Evolutionary conservation across 2,888 invertebrate species (phyloP).

Genomic region (Prosapia bicincta): DNA sequence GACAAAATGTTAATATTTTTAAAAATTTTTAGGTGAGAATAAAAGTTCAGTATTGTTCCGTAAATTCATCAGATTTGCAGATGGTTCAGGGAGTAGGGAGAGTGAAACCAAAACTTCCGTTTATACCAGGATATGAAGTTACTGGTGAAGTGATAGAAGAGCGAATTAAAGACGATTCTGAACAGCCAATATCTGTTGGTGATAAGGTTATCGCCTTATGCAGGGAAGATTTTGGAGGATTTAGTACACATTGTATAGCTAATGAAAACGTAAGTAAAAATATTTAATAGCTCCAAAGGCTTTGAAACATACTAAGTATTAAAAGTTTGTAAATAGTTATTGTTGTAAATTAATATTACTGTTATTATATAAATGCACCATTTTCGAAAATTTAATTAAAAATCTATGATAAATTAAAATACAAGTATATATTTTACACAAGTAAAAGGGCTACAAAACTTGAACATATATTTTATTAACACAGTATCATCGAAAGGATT

Average conservation of each 20-base stretch:
- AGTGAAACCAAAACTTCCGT: conserved; percentile 51
- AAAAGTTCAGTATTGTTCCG: conserved; percentile 58
- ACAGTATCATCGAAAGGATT: no score
- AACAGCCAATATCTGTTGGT: conserved; percentile 46
- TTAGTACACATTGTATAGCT: conserved; percentile 59
- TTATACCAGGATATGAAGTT: conserved; percentile 62
- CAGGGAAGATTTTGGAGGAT: conserved; percentile 54
- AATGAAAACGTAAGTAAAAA: conserved; percentile 42
- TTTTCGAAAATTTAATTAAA: no score
- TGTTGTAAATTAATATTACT: no score
- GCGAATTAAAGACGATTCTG: conserved; percentile 43
- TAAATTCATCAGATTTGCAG: conserved; percentile 61
- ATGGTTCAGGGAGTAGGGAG: conserved; percentile 52
- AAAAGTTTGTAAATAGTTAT: no score
- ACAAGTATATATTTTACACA: no score
- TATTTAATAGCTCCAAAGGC: no score
- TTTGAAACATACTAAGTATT: no score
- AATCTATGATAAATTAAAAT: no score
- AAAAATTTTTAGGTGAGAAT: conserved; percentile 57
- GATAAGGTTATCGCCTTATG: conserved; percentile 59
- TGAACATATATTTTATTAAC: no score
- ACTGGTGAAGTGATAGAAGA: conserved; percentile 57
- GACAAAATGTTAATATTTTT: no score
- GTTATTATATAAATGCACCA: no score
- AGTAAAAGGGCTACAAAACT: no score